Percentiles rank a stretch among this genome's conserved stretches.
These are phyloP conservation scores for Neosilurus hyrtlii DNA, from an alignment of 2,797 vertebrate species.

Conservation along the genomic window DNA sequence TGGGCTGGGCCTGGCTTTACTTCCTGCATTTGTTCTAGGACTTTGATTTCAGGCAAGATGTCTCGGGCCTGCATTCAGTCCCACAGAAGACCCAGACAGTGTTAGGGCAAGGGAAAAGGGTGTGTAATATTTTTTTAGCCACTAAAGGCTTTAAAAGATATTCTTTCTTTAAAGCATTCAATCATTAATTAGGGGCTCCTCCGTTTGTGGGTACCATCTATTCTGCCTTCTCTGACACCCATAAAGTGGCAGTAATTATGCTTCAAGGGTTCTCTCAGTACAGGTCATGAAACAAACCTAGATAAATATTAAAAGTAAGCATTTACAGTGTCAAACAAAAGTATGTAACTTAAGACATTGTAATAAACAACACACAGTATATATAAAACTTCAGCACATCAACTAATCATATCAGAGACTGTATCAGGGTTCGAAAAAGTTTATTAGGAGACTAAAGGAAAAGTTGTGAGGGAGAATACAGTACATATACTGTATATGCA, in stretches of 20 bases:
- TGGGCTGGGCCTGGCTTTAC: conserved; percentile 68
- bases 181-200: conserved; percentile 44
- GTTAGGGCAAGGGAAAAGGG: conserved; percentile 64
- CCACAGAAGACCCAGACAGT: conserved; percentile 69
- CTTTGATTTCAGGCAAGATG: conserved; percentile 81
- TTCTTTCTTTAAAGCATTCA: conserved; percentile 30
- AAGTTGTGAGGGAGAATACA: neutral
- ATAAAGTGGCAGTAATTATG: conserved; percentile 21
- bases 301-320: conserved; percentile 5
- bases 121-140: conserved; percentile 52
- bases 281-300: conserved; percentile 8
- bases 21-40: conserved; percentile 82
- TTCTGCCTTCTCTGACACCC: conserved; percentile 34
- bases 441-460: neutral
- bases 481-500: neutral
- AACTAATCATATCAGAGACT: neutral
- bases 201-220: conserved; percentile 55
- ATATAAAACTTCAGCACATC: neutral
- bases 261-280: neutral
- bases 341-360: neutral
- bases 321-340: conserved; percentile 1
- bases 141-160: conserved; percentile 48
- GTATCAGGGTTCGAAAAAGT: neutral
- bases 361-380: neutral
- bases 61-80: conserved; percentile 71